Percentiles rank a stretch among this genome's conserved stretches.
Evolutionary conservation across 1,140 invertebrate genomes (phyloP).

Genomic region (Delia radicum): DNA sequence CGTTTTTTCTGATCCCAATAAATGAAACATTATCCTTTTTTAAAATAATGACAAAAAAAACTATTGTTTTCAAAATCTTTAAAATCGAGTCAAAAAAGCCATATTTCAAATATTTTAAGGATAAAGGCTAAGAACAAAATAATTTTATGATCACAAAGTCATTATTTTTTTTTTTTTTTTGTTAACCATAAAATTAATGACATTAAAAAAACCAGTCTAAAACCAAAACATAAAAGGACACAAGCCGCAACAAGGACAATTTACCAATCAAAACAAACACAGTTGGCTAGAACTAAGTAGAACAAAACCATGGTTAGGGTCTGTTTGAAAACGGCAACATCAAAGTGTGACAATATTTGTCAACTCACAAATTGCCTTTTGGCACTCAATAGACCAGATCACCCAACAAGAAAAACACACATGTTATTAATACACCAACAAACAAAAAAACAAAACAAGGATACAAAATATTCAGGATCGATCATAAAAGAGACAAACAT

Average conservation of each 20-base stretch:
- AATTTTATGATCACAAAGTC: background rate
- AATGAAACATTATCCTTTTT: background rate
- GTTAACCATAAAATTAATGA: background rate
- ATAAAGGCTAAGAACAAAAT: background rate
- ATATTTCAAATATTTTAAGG: background rate
- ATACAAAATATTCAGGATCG: too few relatives aligned
- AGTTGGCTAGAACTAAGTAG: slow-evolving; percentile 6
- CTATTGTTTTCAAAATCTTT: background rate
- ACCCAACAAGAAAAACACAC: background rate
- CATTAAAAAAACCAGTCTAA: background rate
- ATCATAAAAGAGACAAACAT: too few relatives aligned
- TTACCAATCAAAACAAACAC: slow-evolving; percentile 14
- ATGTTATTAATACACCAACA: too few relatives aligned
- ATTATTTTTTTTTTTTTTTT: background rate
- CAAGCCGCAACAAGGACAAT: background rate
- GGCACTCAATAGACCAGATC: slow-evolving; percentile 19
- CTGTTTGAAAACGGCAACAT: slow-evolving; percentile 29
- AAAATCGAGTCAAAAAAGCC: background rate
- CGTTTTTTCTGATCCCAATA: too few relatives aligned
- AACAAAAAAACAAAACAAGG: background rate
- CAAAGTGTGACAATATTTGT: slow-evolving; percentile 43
- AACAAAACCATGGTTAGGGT: background rate
- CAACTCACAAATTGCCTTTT: slow-evolving; percentile 50
- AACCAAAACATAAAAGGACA: background rate
- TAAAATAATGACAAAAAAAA: background rate